phyloP scores from a whole-genome alignment of 2,113 vertebrate species.

The Oxygymnocypris stewartii region DNA sequence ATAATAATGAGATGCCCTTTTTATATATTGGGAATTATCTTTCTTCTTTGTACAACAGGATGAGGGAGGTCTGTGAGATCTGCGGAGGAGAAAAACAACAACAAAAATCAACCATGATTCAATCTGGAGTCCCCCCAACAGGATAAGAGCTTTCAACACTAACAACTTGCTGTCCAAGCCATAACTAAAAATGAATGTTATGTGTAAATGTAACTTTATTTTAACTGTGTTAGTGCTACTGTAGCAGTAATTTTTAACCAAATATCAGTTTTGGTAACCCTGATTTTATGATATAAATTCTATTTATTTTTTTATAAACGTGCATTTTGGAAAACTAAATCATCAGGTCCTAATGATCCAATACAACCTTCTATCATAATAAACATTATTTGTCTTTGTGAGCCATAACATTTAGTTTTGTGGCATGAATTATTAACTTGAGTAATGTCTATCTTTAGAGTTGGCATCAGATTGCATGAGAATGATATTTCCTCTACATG shows the following conservation, averaged over 20 bases:
- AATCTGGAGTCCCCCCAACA: neutral
- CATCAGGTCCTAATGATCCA: neutral
- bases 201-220: neutral
- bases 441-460: conserved; percentile 19
- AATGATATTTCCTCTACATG: neutral
- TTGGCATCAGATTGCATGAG: neutral
- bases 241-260: neutral
- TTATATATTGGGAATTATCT: neutral
- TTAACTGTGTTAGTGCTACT: neutral
- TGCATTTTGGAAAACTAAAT: neutral
- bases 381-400: neutral
- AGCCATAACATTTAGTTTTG: conserved; percentile 31
- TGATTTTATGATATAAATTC: neutral
- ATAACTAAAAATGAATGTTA: neutral
- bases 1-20: neutral
- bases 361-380: neutral
- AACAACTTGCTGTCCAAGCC: neutral
- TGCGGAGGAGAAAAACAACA: neutral
- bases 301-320: neutral
- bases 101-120: neutral
- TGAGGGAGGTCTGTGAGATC: conserved; percentile 65
- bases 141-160: neutral
- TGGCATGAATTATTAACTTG: conserved; percentile 39
- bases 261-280: neutral
- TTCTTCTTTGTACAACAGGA: conserved; percentile 63